Evolutionary conservation across 2,888 invertebrate species (phyloP).

Genomic region (Trachelus tabidus): DNA sequence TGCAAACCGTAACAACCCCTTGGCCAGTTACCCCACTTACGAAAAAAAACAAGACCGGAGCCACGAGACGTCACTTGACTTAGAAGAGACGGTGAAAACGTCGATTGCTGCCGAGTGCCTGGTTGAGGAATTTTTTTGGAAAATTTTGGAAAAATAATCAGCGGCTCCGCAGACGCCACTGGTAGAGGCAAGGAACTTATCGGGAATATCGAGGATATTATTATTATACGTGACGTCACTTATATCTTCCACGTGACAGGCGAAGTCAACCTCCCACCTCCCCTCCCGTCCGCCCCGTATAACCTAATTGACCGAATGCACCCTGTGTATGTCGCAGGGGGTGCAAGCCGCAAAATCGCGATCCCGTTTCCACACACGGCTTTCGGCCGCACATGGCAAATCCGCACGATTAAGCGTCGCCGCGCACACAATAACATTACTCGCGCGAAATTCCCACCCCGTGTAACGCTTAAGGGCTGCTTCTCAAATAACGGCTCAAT

Average conservation of each 20-base stretch:
- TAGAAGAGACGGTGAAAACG: slow-evolving; percentile 6
- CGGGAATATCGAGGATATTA: too few species aligned
- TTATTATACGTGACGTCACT: too few species aligned
- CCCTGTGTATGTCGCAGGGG: too few species aligned
- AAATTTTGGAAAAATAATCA: background rate
- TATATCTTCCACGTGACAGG: background rate
- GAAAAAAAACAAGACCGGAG: too few species aligned
- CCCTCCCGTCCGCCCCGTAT: too few species aligned
- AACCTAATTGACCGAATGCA: background rate
- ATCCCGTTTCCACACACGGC: too few species aligned
- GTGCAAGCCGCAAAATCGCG: too few species aligned
- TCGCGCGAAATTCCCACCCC: slow-evolving; percentile 16
- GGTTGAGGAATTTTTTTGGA: background rate
- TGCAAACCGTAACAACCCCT: slow-evolving; percentile 23
- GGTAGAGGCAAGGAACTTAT: too few species aligned
- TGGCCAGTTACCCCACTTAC: slow-evolving; percentile 4
- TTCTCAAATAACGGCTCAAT: slow-evolving; percentile 59
- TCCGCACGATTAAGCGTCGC: slow-evolving; percentile 51
- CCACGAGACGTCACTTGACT: background rate
- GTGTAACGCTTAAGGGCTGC: slow-evolving; percentile 20
- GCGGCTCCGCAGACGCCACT: too few species aligned
- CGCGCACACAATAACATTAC: slow-evolving; percentile 33
- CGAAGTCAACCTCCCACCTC: background rate
- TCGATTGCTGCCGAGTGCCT: background rate
- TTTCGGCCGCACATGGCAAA: slow-evolving; percentile 42